phyloP scores from a whole-genome alignment of 2,888 invertebrate species.

The Lasius platythorax region DNA sequence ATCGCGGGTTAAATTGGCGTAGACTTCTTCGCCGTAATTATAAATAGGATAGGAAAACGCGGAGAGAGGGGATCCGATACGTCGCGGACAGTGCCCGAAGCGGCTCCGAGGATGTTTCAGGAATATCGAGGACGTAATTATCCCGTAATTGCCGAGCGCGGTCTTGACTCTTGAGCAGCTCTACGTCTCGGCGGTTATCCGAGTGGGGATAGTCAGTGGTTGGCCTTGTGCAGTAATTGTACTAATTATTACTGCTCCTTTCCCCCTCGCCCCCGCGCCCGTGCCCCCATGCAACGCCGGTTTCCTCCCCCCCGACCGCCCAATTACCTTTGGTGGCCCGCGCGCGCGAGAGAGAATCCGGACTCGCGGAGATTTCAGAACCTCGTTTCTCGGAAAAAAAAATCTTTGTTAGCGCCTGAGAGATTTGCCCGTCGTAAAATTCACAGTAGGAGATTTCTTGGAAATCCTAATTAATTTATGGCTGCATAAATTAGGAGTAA shows the following conservation, averaged over 20 bases:
- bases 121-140: constrained; percentile 85
- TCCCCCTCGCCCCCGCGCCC: constrained; percentile 69
- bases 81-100: constrained; percentile 76
- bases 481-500: constrained; percentile 44
- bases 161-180: constrained; percentile 81
- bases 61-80: constrained; percentile 67
- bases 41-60: constrained; percentile 72
- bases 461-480: constrained; percentile 55
- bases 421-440: constrained; percentile 37
- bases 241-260: constrained; percentile 83
- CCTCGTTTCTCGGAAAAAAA: constrained; percentile 68
- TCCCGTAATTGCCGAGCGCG: constrained; percentile 84
- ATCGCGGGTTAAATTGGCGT: constrained; percentile 69
- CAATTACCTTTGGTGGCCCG: constrained; percentile 69
- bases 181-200: constrained; percentile 56
- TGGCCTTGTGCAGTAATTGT: constrained; percentile 85
- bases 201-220: constrained; percentile 57
- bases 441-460: constrained; percentile 54
- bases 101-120: constrained; percentile 80
- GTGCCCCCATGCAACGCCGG: constrained; percentile 27
- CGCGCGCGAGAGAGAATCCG: constrained; percentile 53
- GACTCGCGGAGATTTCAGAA: constrained; percentile 72
- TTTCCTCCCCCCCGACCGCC: constrained; percentile 64
- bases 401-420: constrained; percentile 34
- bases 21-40: constrained; percentile 73